These are phyloP conservation scores for Passerina amoena DNA, from an alignment of 2,113 vertebrate species.

Conservation along the genomic window DNA sequence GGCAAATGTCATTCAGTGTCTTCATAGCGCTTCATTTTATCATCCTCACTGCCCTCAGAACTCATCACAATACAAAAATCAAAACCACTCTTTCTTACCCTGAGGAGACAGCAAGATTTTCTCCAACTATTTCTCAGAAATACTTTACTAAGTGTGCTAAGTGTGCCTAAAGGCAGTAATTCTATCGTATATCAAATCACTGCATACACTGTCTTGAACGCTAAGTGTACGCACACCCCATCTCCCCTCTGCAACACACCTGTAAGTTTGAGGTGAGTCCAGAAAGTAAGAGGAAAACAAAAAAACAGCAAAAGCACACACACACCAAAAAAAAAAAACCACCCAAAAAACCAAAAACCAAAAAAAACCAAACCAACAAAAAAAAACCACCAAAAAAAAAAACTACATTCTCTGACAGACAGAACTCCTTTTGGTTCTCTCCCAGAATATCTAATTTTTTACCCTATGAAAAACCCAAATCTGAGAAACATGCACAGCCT, in stretches of 20 bases:
- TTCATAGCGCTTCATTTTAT: not conserved
- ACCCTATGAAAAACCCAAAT: not conserved
- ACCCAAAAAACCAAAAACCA: too few relatives aligned
- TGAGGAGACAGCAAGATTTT: not conserved
- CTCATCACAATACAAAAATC: not conserved
- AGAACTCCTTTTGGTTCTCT: not conserved
- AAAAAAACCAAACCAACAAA: too few relatives aligned
- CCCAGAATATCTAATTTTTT: not conserved
- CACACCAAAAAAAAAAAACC: not conserved
- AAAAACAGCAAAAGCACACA: not conserved
- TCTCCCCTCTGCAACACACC: rapidly evolving
- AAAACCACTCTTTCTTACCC: not conserved
- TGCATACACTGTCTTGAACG: not conserved
- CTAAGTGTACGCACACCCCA: rapidly evolving
- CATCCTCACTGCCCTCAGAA: not conserved
- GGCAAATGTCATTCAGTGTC: not conserved
- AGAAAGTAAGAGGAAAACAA: not conserved
- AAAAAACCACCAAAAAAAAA: too few relatives aligned
- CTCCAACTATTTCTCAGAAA: not conserved
- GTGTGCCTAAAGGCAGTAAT: not conserved
- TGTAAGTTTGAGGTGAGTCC: not conserved
- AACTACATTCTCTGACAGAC: not conserved
- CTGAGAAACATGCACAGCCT: not conserved
- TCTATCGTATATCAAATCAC: not conserved
- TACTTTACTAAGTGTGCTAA: not conserved